These are phyloP conservation scores for Cossypha dichroa DNA, from an alignment of 2,797 vertebrate species.

Conservation along the genomic window DNA sequence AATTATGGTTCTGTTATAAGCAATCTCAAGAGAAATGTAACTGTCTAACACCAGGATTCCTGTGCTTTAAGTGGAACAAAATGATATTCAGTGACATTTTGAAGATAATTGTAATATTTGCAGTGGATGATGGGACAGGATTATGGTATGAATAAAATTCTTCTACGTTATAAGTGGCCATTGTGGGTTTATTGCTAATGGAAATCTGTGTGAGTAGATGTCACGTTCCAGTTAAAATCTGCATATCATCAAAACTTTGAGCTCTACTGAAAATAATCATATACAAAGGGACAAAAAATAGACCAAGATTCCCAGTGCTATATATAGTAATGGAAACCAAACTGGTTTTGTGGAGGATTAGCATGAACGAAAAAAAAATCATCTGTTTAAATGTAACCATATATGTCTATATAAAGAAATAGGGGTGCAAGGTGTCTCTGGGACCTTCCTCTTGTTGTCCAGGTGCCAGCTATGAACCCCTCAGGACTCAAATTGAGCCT, in stretches of 20 bases:
- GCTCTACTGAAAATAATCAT: slow-evolving; percentile 43
- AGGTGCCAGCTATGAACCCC: neutral
- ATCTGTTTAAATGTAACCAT: neutral
- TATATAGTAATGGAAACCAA: slow-evolving; percentile 37
- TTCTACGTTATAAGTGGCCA: neutral
- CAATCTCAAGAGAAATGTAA: slow-evolving; percentile 18
- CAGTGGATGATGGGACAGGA: slow-evolving; percentile 25
- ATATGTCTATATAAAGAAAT: neutral
- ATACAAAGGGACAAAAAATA: slow-evolving; percentile 51
- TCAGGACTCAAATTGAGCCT: neutral
- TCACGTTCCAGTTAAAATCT: slow-evolving; percentile 29
- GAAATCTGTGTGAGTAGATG: neutral
- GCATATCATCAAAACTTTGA: slow-evolving; percentile 20
- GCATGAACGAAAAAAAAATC: neutral
- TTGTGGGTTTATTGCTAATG: slow-evolving; percentile 36
- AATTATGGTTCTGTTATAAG: slow-evolving; percentile 32
- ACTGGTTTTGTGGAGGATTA: slow-evolving; percentile 35
- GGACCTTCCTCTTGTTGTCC: neutral
- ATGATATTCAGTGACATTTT: slow-evolving; percentile 12
- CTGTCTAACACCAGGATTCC: neutral
- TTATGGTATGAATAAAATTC: slow-evolving; percentile 60
- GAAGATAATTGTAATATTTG: slow-evolving; percentile 45
- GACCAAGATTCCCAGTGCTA: neutral
- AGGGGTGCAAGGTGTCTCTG: neutral
- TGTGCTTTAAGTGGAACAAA: slow-evolving; percentile 32